Evolutionary conservation across 2,888 invertebrate species (phyloP), one percentile per base, ranked within the genome.

Genomic region (Palloptera scutellata): DNA sequence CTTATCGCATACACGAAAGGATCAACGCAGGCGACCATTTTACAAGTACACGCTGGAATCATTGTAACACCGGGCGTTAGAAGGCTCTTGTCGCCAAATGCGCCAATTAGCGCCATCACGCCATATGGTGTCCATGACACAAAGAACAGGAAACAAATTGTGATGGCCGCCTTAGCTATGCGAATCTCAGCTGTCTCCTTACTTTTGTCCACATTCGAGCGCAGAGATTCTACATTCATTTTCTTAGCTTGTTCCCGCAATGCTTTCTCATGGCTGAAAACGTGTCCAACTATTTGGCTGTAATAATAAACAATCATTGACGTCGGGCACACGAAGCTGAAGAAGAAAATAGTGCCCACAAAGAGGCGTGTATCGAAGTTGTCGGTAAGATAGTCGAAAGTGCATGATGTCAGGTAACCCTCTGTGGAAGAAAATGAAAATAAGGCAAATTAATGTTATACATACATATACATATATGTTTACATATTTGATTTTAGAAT

Each of bases 61-160:
- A 95, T 95, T 0, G 94, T 92, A 1, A 91, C 90, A 0, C 84
- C 84, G 0, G 93, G 93, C 1, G 93, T 92, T 6, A 93, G 84
- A 1, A 93, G 83, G 61, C 87, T 86, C 80, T 78, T 83, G 83
- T 94, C 90, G 19, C 95, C 95, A 78, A 92, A 94, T 1, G 92
- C 92, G 2, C 94, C 94, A 73, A 92, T 93, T 66, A 95, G 86
- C 0, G 96, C 90, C 82, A 89, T 89, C 0, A 93, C 89, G 0
- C 93, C 95, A 79, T 96, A 96, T 0, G 96, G 96, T 4, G 94
- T 94, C 96, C 96, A 96, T 0, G 95, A 92, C 1, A 92, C 89
- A 19, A 96, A 90, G 83, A 91, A 95, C 3, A 95, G 85, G 83
- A 93, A 95, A 78, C 95, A 92, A 53, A 95, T 91, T 0, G 95